Evolutionary conservation across 2,113 vertebrate genomes (phyloP).

Genomic region (Catagonus wagneri): DNA sequence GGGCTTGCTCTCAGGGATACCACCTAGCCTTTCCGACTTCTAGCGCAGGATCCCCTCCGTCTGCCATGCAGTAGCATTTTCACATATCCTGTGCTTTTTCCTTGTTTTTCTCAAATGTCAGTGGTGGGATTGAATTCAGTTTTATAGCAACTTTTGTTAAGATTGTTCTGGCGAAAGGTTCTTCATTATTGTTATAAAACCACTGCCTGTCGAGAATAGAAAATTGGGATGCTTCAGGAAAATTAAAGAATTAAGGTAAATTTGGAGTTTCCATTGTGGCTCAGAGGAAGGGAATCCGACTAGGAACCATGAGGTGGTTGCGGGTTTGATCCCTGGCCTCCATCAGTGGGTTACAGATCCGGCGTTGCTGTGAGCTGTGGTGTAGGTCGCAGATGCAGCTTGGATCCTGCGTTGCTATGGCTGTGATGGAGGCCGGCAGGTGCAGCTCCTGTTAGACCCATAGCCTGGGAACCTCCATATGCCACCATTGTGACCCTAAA

Average conservation of each 20-base stretch:
- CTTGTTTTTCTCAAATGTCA: conserved; percentile 54
- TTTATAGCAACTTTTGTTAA: conserved; percentile 37
- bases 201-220: not conserved
- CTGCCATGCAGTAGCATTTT: conserved; percentile 39
- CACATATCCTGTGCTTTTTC: not conserved
- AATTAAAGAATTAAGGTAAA: conserved; percentile 6
- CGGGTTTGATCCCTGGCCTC: too few relatives aligned
- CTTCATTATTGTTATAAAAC: not conserved
- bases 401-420: too few relatives aligned
- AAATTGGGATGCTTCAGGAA: conserved; percentile 11
- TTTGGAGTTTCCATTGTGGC: not conserved
- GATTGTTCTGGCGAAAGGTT: conserved; percentile 24
- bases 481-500: too few relatives aligned
- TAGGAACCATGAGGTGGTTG: too few relatives aligned
- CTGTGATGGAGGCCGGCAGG: too few relatives aligned
- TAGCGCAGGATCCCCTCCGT: conserved; percentile 51
- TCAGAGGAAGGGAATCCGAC: too few relatives aligned
- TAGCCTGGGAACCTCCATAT: too few relatives aligned
- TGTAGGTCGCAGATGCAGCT: too few relatives aligned
- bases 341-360: too few relatives aligned
- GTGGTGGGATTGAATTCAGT: conserved; percentile 20
- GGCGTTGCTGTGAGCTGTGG: too few relatives aligned
- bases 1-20: conserved; percentile 68
- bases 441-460: too few relatives aligned
- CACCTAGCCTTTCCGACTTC: conserved; percentile 43